Percentiles rank a stretch among this genome's conserved stretches.
These are phyloP conservation scores for Clitarchus hookeri DNA, from an alignment of 2,888 invertebrate species.

Conservation along the genomic window DNA sequence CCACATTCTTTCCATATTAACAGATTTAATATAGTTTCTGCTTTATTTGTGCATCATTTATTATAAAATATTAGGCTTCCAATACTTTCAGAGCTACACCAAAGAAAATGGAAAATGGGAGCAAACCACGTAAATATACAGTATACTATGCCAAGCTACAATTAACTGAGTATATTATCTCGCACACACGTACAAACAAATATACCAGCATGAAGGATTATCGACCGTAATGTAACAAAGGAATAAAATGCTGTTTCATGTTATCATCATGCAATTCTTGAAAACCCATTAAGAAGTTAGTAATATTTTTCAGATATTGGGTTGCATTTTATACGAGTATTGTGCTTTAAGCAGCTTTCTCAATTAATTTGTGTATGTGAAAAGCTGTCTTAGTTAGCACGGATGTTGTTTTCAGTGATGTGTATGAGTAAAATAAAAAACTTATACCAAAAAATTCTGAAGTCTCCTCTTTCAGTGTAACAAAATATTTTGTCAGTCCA, in stretches of 20 bases:
- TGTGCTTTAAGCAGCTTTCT: not conserved
- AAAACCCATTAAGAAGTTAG: not conserved
- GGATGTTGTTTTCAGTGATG: not conserved
- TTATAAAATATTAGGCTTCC: too few species aligned
- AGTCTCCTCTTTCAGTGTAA: not conserved
- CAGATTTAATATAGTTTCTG: too few species aligned
- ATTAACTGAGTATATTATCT: too few species aligned
- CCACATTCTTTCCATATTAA: too few species aligned
- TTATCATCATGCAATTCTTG: not conserved
- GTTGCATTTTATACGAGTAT: not conserved
- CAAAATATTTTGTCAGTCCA: not conserved
- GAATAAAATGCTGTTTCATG: not conserved
- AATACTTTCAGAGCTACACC: too few species aligned
- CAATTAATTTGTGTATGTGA: not conserved
- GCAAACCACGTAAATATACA: too few species aligned
- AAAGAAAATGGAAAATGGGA: too few species aligned
- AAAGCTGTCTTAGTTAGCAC: not conserved
- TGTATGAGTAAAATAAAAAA: not conserved
- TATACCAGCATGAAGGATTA: too few species aligned
- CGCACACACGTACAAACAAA: too few species aligned
- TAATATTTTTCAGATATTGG: not conserved
- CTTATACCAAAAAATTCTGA: not conserved
- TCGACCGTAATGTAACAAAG: not conserved
- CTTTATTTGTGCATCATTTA: too few species aligned
- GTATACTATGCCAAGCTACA: too few species aligned